Base-by-base conservation (phyloP, 2,797 vertebrate species). In the Anabas testudineus region DNA sequence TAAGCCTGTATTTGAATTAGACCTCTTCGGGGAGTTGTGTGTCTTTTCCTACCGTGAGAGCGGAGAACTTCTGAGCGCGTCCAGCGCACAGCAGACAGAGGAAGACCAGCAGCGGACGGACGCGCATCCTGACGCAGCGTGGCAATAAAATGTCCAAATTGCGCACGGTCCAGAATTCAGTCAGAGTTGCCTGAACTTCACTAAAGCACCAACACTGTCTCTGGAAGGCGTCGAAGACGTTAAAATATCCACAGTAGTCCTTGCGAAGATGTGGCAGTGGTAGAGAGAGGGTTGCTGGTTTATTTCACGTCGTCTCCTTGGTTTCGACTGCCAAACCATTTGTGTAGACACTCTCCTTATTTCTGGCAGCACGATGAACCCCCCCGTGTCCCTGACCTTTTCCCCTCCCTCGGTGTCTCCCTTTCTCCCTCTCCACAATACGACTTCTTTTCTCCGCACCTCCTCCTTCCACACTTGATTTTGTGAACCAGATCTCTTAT, bases 51-150 rank as follows among this genome's bases (percentile, higher is more conserved):
- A 95, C 95, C 94, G 93, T 95, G 72, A 95, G 92, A 85, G 94
- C 95, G 45, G 95, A 95, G 81, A 94, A 94, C 87, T 94, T 95
- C n/a, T 95, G 94, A 85, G 94, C 86, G 86, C 88, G 76, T 74
- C 88, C 93, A 48, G 89, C 92, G 86, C 90, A 75, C 81, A 94
- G 87, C 79, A 94, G 84, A 80, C 92, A 90, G 82, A 93, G 71
- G 67, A 95, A 78, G 83, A 91, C 63, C 82, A 94, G 78, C 65
- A 94, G 85, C 70, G 83, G 87, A 62, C 78, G 85, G 74, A 88
- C 81, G 91, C 94, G 93, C 95, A 95, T 95, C 93, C 87, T 95
- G 91, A 87, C 72, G 67, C 78, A 76, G 84, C 63, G 82, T 72
- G 71, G 63, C 70, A 71, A 80, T 51, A 76, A 77, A 80, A 65